phyloP scores from a whole-genome alignment of 92 coral and sea anemone genomes.

The Nematostella vectensis region DNA sequence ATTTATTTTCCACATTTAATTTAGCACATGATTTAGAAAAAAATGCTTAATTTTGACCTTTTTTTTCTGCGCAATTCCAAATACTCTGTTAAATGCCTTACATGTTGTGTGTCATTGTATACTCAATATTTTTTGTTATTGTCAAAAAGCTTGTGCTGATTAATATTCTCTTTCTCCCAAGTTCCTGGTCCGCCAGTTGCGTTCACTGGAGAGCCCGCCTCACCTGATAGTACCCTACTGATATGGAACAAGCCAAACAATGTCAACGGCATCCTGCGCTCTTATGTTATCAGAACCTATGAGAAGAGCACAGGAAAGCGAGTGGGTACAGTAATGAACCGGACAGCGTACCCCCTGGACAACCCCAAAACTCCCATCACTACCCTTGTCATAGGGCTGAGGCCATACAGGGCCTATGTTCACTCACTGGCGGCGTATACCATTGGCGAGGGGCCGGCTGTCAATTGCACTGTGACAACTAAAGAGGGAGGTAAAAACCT shows the following conservation, averaged over 20 bases:
- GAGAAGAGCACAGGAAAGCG: conserved; percentile 18
- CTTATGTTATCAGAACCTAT: conserved; percentile 24
- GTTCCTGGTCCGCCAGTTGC: conserved; percentile 30
- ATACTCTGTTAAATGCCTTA: too few species aligned
- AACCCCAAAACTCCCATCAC: background rate
- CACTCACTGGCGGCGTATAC: conserved; percentile 37
- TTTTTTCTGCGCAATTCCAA: too few species aligned
- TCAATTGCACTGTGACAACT: conserved; percentile 24
- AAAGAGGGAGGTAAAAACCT: conserved; percentile 50
- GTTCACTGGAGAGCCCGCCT: conserved; percentile 1
- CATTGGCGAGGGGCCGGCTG: conserved; percentile 22
- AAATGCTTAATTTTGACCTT: too few species aligned
- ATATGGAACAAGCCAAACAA: conserved; percentile 33
- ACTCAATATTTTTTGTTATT: too few species aligned
- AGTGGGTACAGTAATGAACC: conserved; percentile 10
- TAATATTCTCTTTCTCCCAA: background rate
- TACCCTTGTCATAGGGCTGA: conserved; percentile 10
- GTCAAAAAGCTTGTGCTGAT: too few species aligned
- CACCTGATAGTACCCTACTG: conserved; percentile 9
- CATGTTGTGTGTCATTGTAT: too few species aligned
- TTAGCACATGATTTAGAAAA: too few species aligned
- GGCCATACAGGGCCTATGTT: conserved; percentile 37
- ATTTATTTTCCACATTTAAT: too few species aligned
- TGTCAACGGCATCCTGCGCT: conserved; percentile 40
- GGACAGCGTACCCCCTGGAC: background rate